Base-by-base conservation (phyloP, 2,888 invertebrate species). In the Kuschelorhynchus macadamiae region DNA sequence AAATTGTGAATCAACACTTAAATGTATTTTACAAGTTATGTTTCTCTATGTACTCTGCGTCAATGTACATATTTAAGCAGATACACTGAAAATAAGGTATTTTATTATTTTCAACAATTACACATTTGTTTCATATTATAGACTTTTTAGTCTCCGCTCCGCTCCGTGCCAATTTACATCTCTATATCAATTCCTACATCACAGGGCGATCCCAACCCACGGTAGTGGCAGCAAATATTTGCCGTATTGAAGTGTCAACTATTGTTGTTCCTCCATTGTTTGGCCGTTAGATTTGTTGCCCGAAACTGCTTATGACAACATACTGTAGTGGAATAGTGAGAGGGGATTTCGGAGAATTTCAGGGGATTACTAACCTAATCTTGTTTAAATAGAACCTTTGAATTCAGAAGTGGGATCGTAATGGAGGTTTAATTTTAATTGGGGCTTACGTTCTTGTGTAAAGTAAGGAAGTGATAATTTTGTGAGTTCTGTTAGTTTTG, bases 241-340 rank as follows among this genome's bases (percentile, higher is more conserved):
- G 81, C 81, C 81, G 82, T 82, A 83, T 83, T 82, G 81, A 82
- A 82, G 82, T 83, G 83, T 83, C 83, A 83, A 80, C 79, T 78
- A 81, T 83, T 83, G 82, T 83, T 80, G 77, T 79, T 75, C 60
- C 52, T 69, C 77, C 73, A 81, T 81, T 81, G 82, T 82, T 78
- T 76, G 75, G 12, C 76, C 73, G 77, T 80, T 81, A 81, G 82
- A 81, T 82, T 81, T 82, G 82, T 82, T 82, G 77, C 62, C 50
- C 25, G 53, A 44, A 36, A 61, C 47, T 42, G 50, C 69, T 69
- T 60, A 69, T 69, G 60, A 69, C 64, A 69, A 69, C 63, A 69
- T 53, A 64, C 59, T 52, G 46, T 47, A 44, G 14, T 30, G 32
- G 21, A n/a, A 49, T 12, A 49, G 49, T 49, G 25, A 16, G 39